phyloP scores from a whole-genome alignment of 2,888 invertebrate species.

The Drosophila prolongata region DNA sequence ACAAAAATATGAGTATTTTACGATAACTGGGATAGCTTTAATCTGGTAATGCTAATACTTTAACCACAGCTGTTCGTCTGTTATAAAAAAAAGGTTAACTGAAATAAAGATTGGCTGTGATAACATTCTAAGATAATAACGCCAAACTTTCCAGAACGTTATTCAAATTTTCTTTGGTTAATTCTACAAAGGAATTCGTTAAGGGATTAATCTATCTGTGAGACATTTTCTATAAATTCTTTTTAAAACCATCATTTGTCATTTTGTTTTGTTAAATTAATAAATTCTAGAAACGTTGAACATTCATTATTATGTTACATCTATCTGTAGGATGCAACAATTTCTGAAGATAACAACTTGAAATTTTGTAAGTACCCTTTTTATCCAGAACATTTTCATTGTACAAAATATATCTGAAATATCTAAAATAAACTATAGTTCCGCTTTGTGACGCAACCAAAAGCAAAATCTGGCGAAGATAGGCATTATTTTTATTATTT shows the following conservation, averaged over 20 bases:
- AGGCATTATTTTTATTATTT: constrained; percentile 20
- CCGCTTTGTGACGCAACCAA: constrained; percentile 8
- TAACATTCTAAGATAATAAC: neutral
- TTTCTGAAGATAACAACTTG: no score
- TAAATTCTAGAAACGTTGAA: no score
- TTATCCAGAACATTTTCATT: no score
- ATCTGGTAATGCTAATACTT: neutral
- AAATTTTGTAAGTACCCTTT: no score
- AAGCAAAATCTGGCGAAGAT: constrained; percentile 3
- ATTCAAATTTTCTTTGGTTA: no score
- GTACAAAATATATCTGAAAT: neutral
- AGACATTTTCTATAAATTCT: no score
- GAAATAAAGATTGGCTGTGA: constrained; percentile 1
- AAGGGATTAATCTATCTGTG: no score
- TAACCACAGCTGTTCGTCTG: neutral
- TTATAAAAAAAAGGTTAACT: neutral
- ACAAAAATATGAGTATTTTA: neutral
- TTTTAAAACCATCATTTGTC: no score
- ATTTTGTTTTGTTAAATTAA: no score
- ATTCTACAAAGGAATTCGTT: no score
- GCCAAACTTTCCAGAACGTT: constrained; percentile 2
- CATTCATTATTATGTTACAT: no score
- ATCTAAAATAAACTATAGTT: neutral
- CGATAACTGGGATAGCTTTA: neutral
- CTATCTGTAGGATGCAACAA: no score